phyloP scores from a whole-genome alignment of 2,113 vertebrate species.

The Vanacampus margaritifer region DNA sequence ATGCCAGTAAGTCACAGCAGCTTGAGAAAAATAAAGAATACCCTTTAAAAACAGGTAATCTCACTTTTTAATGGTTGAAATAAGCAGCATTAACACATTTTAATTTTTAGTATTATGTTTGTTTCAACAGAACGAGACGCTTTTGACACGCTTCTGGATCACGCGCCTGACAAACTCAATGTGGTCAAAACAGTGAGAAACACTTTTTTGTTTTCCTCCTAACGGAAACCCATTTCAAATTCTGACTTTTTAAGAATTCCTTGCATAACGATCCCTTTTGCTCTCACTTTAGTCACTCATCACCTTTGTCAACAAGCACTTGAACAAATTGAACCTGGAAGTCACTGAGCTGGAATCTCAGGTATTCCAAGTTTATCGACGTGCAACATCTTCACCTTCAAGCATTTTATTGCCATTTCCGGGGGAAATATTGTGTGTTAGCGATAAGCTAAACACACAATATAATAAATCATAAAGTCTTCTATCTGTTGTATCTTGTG shows the following conservation, averaged over 20 bases:
- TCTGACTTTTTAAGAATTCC: not conserved
- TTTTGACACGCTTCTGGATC: conserved; percentile 96
- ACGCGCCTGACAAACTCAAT: conserved; percentile 96
- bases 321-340: conserved; percentile 97
- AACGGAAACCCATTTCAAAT: not conserved
- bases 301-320: conserved; percentile 98
- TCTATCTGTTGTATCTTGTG: not conserved
- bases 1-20: too few relatives aligned
- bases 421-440: too few relatives aligned
- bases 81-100: not conserved
- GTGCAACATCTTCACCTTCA: not conserved
- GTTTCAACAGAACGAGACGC: conserved; percentile 87
- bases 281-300: conserved; percentile 84
- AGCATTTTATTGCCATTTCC: not conserved
- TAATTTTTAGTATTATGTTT: not conserved
- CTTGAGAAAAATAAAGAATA: too few relatives aligned
- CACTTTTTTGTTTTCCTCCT: not conserved
- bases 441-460: too few relatives aligned
- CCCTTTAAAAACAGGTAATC: not conserved
- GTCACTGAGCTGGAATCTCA: conserved; percentile 97
- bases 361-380: conserved; percentile 62
- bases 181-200: conserved; percentile 91
- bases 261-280: not conserved
- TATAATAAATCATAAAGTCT: too few relatives aligned
- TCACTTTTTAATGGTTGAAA: not conserved